Percentiles rank a stretch among this genome's conserved stretches.
Conservation (phyloP, 2,888 invertebrate genomes). For the Rhopalosiphum nymphaeae region DNA sequence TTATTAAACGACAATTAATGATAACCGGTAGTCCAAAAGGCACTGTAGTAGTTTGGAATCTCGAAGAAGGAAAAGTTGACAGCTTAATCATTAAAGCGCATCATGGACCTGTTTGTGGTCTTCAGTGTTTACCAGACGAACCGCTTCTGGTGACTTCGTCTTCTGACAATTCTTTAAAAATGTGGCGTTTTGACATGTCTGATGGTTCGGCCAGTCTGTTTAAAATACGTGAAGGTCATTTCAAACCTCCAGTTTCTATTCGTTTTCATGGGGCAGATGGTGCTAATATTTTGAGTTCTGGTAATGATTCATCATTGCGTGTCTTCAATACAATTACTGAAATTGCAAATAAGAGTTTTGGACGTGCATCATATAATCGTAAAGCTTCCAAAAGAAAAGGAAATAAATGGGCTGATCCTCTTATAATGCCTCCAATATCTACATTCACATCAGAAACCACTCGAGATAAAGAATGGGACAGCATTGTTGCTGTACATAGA, state of each 20-base stretch:
- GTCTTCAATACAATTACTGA: conserved; percentile 89
- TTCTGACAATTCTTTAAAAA: conserved; percentile 92
- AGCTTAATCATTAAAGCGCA: conserved; percentile 88
- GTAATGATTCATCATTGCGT: conserved; percentile 83
- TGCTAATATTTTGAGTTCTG: conserved; percentile 83
- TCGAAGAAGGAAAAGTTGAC: conserved; percentile 83
- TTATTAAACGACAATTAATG: conserved; percentile 89
- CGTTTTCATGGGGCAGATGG: conserved; percentile 88
- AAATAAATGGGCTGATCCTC: conserved; percentile 75
- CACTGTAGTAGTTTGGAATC: conserved; percentile 93
- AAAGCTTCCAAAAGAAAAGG: conserved; percentile 83
- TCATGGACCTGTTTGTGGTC: conserved; percentile 80
- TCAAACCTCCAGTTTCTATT: conserved; percentile 83
- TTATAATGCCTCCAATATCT: conserved; percentile 84
- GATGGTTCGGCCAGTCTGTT: conserved; percentile 90
- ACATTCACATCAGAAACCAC: conserved; percentile 83
- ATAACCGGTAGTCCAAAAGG: conserved; percentile 86
- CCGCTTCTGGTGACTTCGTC: conserved; percentile 92
- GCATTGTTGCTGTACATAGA: conserved; percentile 86
- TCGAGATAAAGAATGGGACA: conserved; percentile 95
- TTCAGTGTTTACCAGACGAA: conserved; percentile 88
- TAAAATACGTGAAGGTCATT: conserved; percentile 86
- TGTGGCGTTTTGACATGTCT: conserved; percentile 92
- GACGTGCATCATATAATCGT: conserved; percentile 86
- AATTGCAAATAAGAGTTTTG: conserved; percentile 88